phyloP scores from a whole-genome alignment of 2,888 invertebrate species.

The Clistopyga incitator region DNA sequence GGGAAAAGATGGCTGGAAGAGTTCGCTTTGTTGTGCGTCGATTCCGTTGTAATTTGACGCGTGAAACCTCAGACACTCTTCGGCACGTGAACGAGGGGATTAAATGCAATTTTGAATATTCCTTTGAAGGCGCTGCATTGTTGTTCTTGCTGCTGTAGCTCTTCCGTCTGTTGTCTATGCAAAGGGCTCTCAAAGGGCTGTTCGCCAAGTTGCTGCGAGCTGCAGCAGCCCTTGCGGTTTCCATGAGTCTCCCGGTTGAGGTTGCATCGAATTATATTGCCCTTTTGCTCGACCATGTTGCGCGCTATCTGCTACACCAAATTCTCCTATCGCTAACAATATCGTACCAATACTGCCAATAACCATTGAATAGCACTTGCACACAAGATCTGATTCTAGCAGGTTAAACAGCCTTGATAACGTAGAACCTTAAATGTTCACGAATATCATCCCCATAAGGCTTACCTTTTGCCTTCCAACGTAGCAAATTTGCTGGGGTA shows the following conservation, averaged over 20 bases:
- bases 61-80: not conserved
- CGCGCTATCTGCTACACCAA: not conserved
- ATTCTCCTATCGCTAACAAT: not conserved
- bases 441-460: too few relatives aligned
- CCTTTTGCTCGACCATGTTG: constrained; percentile 2
- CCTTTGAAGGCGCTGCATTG: constrained; percentile 32
- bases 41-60: constrained; percentile 1
- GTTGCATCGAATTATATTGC: constrained; percentile 20
- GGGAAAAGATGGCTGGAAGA: not conserved
- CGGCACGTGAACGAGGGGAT: not conserved
- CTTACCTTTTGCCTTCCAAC: too few relatives aligned
- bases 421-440: too few relatives aligned
- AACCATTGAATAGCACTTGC: not conserved
- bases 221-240: constrained; percentile 7
- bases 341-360: not conserved
- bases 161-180: not conserved
- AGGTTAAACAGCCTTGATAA: too few relatives aligned
- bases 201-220: not conserved
- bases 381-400: too few relatives aligned
- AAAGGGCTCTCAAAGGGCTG: constrained; percentile 36
- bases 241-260: constrained; percentile 5
- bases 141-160: constrained; percentile 29
- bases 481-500: too few relatives aligned
- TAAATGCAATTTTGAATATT: constrained; percentile 52
- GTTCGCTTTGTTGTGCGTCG: not conserved